Evolutionary conservation across 1,140 invertebrate genomes (phyloP).

Genomic region (Archivesica marissinica): DNA sequence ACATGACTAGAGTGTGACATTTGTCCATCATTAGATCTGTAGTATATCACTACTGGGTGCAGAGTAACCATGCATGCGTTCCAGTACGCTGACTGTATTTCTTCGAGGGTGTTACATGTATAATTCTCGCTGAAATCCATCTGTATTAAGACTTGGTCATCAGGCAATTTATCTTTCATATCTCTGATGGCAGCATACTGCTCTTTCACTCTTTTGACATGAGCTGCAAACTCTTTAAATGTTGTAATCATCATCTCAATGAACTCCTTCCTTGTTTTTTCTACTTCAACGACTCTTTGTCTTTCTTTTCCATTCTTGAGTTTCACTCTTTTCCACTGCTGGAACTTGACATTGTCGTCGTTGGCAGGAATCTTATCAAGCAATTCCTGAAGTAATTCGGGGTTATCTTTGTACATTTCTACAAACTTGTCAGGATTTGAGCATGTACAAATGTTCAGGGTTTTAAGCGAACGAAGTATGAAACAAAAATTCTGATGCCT

Average conservation of each 20-base stretch:
- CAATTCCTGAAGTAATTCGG: neutral
- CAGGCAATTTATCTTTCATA: neutral
- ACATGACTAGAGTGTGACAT: neutral
- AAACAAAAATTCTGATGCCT: constrained; percentile 27
- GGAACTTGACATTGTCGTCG: constrained; percentile 34
- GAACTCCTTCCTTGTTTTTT: constrained; percentile 4
- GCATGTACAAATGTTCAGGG: neutral
- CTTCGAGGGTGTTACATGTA: constrained; percentile 27
- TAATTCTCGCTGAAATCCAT: constrained; percentile 48
- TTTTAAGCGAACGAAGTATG: neutral
- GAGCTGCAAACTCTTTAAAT: constrained; percentile 6
- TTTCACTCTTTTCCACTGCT: constrained; percentile 47
- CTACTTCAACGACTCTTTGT: neutral
- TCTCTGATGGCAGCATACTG: constrained; percentile 30
- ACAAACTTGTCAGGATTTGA: constrained; percentile 30
- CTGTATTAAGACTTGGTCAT: constrained; percentile 18
- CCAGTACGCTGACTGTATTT: constrained; percentile 34
- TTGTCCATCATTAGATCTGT: too few species aligned
- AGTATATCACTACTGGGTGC: constrained; percentile 9
- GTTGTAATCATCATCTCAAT: neutral
- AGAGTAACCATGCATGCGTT: neutral
- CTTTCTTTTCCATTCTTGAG: constrained; percentile 17
- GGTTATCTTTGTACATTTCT: neutral
- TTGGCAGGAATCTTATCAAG: neutral
- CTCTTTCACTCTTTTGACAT: constrained; percentile 5